Percentiles rank a stretch among this genome's conserved stretches.
Conservation (phyloP, 2,113 vertebrate species). For the Labeo rohita region DNA sequence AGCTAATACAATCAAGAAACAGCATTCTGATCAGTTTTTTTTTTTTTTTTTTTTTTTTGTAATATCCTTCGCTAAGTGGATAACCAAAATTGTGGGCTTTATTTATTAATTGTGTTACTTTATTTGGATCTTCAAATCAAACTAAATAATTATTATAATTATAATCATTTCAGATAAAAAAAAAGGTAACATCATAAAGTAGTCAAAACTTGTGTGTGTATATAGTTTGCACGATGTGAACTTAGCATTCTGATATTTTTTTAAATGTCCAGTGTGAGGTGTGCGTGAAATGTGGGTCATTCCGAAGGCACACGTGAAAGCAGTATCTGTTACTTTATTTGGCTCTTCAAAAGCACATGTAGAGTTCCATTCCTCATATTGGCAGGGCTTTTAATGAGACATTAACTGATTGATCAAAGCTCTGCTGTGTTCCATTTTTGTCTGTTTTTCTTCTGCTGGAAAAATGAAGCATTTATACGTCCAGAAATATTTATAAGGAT, state of each 20-base stretch:
- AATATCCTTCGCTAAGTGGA: too few relatives aligned
- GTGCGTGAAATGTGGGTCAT: constrained; percentile 17
- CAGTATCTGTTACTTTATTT: constrained; percentile 26
- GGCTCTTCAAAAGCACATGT: constrained; percentile 40
- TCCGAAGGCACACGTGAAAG: constrained; percentile 35
- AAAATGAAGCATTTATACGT: constrained; percentile 30
- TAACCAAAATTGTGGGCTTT: too few relatives aligned
- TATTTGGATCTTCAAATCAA: too few relatives aligned
- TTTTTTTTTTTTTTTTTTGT: too few relatives aligned
- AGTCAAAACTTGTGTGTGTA: neutral
- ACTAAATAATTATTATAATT: too few relatives aligned
- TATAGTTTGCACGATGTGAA: neutral
- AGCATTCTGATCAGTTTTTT: too few relatives aligned
- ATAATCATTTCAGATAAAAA: too few relatives aligned
- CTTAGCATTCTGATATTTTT: constrained; percentile 12
- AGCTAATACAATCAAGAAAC: too few relatives aligned
- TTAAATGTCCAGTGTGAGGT: neutral
- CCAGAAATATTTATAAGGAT: constrained; percentile 49
- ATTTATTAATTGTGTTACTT: too few relatives aligned
- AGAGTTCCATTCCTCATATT: neutral
- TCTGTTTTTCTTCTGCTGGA: constrained; percentile 14
- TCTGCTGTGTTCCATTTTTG: constrained; percentile 31
- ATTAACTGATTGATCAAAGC: constrained; percentile 48
- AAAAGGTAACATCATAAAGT: too few relatives aligned
- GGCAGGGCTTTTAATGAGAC: constrained; percentile 39